These are phyloP conservation scores for Phyllotis vaccarum DNA, from an alignment of 2,797 vertebrate genomes.

Conservation along the genomic window DNA sequence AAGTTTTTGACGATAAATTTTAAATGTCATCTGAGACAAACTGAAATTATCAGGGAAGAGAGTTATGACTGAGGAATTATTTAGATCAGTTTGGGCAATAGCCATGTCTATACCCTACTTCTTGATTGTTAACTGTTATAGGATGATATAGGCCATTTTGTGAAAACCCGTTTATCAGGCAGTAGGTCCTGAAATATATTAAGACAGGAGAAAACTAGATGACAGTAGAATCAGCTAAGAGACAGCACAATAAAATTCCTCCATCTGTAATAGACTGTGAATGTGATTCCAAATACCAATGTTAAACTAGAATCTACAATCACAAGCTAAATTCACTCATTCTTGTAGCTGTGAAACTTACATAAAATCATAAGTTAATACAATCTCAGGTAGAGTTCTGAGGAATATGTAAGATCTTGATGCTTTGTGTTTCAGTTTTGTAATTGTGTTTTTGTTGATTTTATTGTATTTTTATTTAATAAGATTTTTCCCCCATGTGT, in stretches of 20 bases:
- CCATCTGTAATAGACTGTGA: background rate
- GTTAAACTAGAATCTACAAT: background rate
- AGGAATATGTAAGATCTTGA: background rate
- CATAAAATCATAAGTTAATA: no score
- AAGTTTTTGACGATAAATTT: background rate
- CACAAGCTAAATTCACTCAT: background rate
- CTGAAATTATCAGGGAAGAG: background rate
- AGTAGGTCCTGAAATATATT: background rate
- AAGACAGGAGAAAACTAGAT: background rate
- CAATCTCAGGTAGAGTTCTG: no score
- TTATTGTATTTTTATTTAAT: background rate
- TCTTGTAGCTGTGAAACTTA: background rate
- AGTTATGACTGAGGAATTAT: background rate
- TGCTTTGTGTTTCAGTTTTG: background rate
- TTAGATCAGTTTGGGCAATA: background rate
- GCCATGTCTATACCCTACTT: background rate
- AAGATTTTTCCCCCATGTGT: no score
- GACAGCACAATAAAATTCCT: background rate
- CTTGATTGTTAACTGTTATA: background rate
- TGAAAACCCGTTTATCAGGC: background rate
- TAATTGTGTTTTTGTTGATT: background rate
- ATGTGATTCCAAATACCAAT: background rate
- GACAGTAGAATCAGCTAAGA: fast-evolving
- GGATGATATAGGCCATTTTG: background rate
- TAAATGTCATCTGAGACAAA: background rate